Evolutionary conservation across 2,888 invertebrate species (phyloP).

Genomic region (Ochropleura leucogaster): DNA sequence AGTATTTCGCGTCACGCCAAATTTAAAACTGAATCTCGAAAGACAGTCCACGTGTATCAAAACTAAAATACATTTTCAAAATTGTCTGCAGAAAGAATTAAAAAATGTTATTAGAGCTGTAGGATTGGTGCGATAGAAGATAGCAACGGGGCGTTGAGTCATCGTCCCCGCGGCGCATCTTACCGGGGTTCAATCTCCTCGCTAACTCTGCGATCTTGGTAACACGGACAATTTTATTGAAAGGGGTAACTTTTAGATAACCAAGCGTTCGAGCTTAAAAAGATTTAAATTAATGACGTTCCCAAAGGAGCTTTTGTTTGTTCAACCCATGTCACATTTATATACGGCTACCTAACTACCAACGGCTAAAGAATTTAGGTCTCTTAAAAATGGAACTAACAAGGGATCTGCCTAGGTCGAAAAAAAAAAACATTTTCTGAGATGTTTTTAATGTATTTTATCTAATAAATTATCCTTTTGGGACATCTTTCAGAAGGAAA

Average conservation of each 20-base stretch:
- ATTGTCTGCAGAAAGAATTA: conserved; percentile 30
- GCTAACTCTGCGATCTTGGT: conserved; percentile 73
- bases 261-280: conserved; percentile 55
- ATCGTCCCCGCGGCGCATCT: conserved; percentile 68
- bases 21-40: neutral
- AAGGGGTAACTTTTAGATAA: conserved; percentile 68
- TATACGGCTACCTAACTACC: conserved; percentile 5
- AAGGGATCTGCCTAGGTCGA: neutral
- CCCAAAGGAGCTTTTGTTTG: conserved; percentile 19
- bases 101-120: conserved; percentile 46
- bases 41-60: neutral
- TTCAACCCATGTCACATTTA: conserved; percentile 31
- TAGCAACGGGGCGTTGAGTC: conserved; percentile 61
- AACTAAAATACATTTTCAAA: conserved; percentile 4
- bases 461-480: neutral
- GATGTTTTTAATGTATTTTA: conserved; percentile 12
- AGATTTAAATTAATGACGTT: conserved; percentile 35
- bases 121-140: conserved; percentile 48
- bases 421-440: neutral
- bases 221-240: conserved; percentile 68
- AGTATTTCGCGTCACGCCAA: neutral
- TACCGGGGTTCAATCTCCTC: conserved; percentile 70
- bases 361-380: conserved; percentile 5
- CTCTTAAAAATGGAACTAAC: conserved; percentile 15
- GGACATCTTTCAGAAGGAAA: neutral